Base-by-base conservation (phyloP, 2,797 vertebrate genomes). In the Spinus pinus region DNA sequence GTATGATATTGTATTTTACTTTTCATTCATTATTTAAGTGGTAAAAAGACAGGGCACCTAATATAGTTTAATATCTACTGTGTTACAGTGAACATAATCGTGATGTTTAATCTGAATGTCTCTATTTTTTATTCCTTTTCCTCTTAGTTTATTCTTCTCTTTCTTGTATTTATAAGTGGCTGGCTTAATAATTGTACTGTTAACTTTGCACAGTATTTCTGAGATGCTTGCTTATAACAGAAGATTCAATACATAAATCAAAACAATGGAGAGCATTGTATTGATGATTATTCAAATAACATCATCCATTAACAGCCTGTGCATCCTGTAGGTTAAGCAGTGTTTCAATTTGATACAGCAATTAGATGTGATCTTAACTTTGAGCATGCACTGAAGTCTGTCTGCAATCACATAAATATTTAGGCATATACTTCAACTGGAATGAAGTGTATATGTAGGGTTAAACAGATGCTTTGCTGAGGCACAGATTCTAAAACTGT, bases 401-500 rank as follows among this genome's bases (percentile, higher is more conserved):
- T 81, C 85, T 81, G 27, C 54, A 74, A 20, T 88, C 56, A 56
- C 72, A 84, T 90, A 92, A 94, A 95, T 86, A 92, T 88, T 89
- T 84, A 90, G 90, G 73, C 62, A 91, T 78, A 79, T 53, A 58
- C 27, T 88, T 93, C 57, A 82, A 7, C 28, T 79, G 64, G 49
- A 94, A 87, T 82, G 74, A 93, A 85, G 46, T 64, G 44, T 5
- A 1, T 42, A 64, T 12, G 12, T 49, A 87, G 83, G 51, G 84
- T 94, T 96, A 96, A 96, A 86, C 80, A 96, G 87, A 90, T 60
- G 80, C 47, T 94, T 91, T 95, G 51, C 85, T 90, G 80, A 83
- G 50, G 62, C 75, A 89, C 65, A 83, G 62, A 90, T 88, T 77
- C 89, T 89, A 73, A 91, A 94, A 94, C 62, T 91, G 56, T 70